Base-by-base conservation (phyloP, 2,113 vertebrate genomes). In the cattle (Bos taurus) region DNA sequence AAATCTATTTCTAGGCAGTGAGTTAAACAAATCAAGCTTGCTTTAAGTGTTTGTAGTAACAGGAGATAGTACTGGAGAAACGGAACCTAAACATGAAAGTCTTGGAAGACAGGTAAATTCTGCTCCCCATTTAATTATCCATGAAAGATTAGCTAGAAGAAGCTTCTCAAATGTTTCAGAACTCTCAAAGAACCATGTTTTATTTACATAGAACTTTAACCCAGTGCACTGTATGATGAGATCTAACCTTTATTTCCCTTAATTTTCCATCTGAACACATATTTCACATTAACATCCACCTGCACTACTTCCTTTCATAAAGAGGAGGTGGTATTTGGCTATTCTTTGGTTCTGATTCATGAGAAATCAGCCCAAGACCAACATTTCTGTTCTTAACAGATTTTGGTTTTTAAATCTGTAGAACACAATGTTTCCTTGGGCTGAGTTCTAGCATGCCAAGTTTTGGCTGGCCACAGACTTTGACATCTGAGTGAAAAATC, bases 381-480 rank as follows among this genome's bases (percentile, higher is more conserved):
- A 96, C 96, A 97, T 98, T 98, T 98, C 98, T 98, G 98, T 97
- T 98, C 97, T 95, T 97, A 98, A 96, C 96, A 98, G 98, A 98
- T 98, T 98, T 97, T 98, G 97, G 97, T 98, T 98, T 99, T 98
- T 96, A 97, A 98, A 98, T 98, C 97, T 98, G 94, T 97, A 98
- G 98, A 99, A 97, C 98, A 98, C 97, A 98, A 98, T 96, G 98
- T 98, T 96, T 98, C 98, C 88, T 98, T 98, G 98, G 97, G 98
- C 98, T 97, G 96, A 98, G 94, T 98, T 98, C 98, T 97, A 97
- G 97, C 94, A 97, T 98, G 97, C 97, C 98, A 98, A 98, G 97
- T 97, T 98, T 98, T 96, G 97, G 96, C 97, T 98, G 98, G 98
- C 98, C 97, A 98, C 97, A 98, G 94, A 97, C 96, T 98, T 98